phyloP scores from a whole-genome alignment of 2,888 invertebrate species.

The Stictocephala bisonia region DNA sequence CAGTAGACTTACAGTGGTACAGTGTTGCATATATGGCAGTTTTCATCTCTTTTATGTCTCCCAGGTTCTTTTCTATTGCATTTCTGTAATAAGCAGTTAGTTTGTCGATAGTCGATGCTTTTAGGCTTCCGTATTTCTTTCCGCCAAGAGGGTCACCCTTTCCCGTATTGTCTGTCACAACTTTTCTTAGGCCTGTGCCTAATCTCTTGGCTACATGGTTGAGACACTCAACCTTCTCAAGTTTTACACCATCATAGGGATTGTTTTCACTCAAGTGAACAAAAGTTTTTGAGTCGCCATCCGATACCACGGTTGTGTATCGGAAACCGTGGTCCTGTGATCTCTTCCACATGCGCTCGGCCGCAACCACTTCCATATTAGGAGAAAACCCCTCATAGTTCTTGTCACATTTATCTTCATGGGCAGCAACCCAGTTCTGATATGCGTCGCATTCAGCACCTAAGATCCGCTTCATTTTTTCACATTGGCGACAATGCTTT shows the following conservation, averaged over 20 bases:
- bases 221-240: slow-evolving; percentile 29
- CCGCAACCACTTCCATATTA: slow-evolving; percentile 31
- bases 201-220: slow-evolving; percentile 52
- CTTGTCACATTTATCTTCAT: neutral
- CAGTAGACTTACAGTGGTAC: slow-evolving; percentile 21
- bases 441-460: neutral
- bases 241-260: neutral
- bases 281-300: slow-evolving; percentile 32
- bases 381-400: slow-evolving; percentile 30
- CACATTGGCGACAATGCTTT: slow-evolving; percentile 20
- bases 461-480: slow-evolving; percentile 15
- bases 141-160: slow-evolving; percentile 41
- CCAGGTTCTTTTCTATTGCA: slow-evolving; percentile 45
- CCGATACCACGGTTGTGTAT: slow-evolving; percentile 26
- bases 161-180: slow-evolving; percentile 35
- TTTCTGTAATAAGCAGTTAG: slow-evolving; percentile 42
- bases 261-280: slow-evolving; percentile 44
- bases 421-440: slow-evolving; percentile 3
- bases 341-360: slow-evolving; percentile 11
- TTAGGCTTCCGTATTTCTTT: slow-evolving; percentile 36
- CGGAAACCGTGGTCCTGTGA: slow-evolving; percentile 34
- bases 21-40: slow-evolving; percentile 23
- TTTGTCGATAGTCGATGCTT: slow-evolving; percentile 40
- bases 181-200: slow-evolving; percentile 45
- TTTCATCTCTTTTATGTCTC: slow-evolving; percentile 33